Base-by-base conservation (phyloP, 2,888 invertebrate genomes). In the Tachina lurida region DNA sequence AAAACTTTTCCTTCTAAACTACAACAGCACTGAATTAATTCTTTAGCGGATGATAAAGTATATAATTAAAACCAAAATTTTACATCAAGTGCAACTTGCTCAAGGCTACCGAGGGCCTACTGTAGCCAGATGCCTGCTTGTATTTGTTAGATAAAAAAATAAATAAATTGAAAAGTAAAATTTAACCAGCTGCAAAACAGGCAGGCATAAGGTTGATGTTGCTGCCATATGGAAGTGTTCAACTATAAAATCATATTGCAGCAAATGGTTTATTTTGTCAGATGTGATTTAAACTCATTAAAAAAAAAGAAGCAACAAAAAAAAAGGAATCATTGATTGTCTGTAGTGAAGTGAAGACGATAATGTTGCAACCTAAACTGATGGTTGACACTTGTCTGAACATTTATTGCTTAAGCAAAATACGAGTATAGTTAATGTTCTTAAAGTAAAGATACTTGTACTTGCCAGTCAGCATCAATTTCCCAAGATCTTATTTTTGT, bases 371-470 rank as follows among this genome's bases (percentile, higher is more conserved):
- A 31, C 31, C 31, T 43, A 43, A 62, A 43, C 17, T 17, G 41
- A 41, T 41, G 17, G 41, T 41, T 17, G n/a, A 62, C 60, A 62
- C 9, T 41, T 62, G 12, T 2, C 10, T 41, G 10, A 15, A n/a
- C 41, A 41, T 58, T 58, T 58, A 39, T 58, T 31, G 9, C 4
- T n/a, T 31, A 8, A 13, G 58, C 9, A 58, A 31, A 58, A 39
- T 58, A 58, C 31, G 9, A 8, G 39, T 62, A 10, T 13, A 41
- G 41, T 62, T 22, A 41, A 17, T 60, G 41, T 41, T n/a, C 22
- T 41, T 62, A 41, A 5, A 62, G 41, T 62, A 41, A 41, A 41
- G 41, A 62, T n/a, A 41, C 60, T 62, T 62, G 60, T 62, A 41
- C 10, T 17, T 62, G 60, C 12, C 60, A 62, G 10, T 62, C 60